phyloP scores from a whole-genome alignment of 2,888 invertebrate species.

The Electrophaes corylata region DNA sequence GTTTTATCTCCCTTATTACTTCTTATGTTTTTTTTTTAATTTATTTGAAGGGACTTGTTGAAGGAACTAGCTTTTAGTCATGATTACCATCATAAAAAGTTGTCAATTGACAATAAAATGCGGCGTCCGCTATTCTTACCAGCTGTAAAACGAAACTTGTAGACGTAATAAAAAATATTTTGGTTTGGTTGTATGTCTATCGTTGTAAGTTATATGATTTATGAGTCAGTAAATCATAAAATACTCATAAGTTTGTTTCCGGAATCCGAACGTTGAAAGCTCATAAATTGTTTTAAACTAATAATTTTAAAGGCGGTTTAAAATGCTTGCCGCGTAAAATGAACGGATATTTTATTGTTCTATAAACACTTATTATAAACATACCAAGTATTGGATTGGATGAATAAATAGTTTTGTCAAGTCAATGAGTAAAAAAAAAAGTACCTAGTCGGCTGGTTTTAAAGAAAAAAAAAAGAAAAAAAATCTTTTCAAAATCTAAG shows the following conservation, averaged over 20 bases:
- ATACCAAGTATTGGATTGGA: background rate
- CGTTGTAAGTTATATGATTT: conserved; percentile 34
- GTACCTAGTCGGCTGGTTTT: too few species aligned
- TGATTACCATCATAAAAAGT: too few species aligned
- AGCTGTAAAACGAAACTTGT: background rate
- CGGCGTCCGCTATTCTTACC: background rate
- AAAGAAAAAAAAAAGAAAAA: too few species aligned
- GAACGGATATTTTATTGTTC: background rate
- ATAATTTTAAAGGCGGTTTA: conserved; percentile 2
- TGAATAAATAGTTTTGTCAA: too few species aligned
- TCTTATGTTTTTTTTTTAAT: too few species aligned
- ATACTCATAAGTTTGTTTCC: conserved; percentile 21
- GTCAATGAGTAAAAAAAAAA: too few species aligned
- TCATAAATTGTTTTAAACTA: conserved; percentile 8
- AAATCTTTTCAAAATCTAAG: too few species aligned
- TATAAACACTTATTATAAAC: too few species aligned
- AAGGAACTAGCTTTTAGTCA: too few species aligned
- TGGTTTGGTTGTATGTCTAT: background rate
- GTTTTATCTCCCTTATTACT: too few species aligned
- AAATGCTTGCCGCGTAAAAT: background rate
- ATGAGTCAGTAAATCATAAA: conserved; percentile 24
- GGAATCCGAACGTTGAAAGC: conserved; percentile 24
- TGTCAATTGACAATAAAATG: too few species aligned
- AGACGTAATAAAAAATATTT: background rate
- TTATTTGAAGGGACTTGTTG: too few species aligned